These are phyloP conservation scores for Teleogryllus oceanicus DNA, from an alignment of 2,888 invertebrate species.

Conservation along the genomic window DNA sequence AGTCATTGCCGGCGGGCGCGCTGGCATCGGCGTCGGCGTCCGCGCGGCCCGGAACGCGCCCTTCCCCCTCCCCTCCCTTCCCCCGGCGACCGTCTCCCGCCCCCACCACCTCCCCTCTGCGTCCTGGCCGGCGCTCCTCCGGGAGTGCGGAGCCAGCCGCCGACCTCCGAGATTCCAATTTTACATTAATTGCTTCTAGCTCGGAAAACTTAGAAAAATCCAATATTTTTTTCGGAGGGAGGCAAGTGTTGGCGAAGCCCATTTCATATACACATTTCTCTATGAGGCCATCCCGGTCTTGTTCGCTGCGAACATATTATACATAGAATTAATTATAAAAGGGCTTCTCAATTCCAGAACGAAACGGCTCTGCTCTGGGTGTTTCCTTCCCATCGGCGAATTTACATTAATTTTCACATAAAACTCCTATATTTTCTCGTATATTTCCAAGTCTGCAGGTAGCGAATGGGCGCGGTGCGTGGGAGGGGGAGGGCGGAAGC, in stretches of 20 bases:
- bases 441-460: slow-evolving; percentile 18
- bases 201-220: slow-evolving; percentile 18
- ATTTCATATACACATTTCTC: slow-evolving; percentile 18
- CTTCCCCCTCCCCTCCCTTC: neutral
- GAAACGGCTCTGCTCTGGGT: slow-evolving; percentile 1
- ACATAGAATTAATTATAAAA: slow-evolving; percentile 18
- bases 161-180: neutral
- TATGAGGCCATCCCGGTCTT: slow-evolving; percentile 18
- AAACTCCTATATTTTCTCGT: slow-evolving; percentile 11
- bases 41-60: neutral
- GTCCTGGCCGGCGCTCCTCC: neutral
- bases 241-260: neutral
- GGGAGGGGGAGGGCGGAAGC: neutral
- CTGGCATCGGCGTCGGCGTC: neutral
- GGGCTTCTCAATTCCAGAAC: slow-evolving; percentile 18
- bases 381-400: slow-evolving; percentile 18
- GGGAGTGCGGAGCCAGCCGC: neutral
- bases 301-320: slow-evolving; percentile 18
- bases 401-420: slow-evolving; percentile 18
- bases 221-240: slow-evolving; percentile 3
- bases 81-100: neutral
- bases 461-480: neutral
- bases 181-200: slow-evolving; percentile 4
- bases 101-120: neutral
- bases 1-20: neutral